Percentiles rank a stretch among this genome's conserved stretches.
phyloP scores from a whole-genome alignment of 64 coral and sea anemone genomes.

The Actinia tenebrosa region DNA sequence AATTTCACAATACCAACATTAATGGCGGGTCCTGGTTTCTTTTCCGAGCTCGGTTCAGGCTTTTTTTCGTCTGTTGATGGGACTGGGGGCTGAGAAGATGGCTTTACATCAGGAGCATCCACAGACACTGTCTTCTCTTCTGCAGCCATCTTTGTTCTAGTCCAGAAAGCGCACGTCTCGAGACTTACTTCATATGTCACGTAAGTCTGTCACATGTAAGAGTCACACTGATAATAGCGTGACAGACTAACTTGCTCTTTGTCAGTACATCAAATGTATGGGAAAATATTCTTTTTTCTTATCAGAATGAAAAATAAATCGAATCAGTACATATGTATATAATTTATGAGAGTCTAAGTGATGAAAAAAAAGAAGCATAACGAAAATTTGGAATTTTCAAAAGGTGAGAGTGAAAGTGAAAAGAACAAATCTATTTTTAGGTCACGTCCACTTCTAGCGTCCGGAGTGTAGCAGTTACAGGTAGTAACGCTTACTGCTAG shows the following conservation, averaged over 20 bases:
- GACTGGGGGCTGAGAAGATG: slow-evolving; percentile 1
- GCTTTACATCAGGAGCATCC: neutral
- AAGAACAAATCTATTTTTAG: too few relatives aligned
- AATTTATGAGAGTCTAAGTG: too few relatives aligned
- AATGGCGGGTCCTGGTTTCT: slow-evolving; percentile 65
- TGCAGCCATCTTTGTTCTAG: slow-evolving; percentile 10
- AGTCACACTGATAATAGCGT: neutral
- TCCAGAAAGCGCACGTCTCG: neutral
- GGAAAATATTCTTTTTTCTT: too few relatives aligned
- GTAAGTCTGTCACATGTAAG: neutral
- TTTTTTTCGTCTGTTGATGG: neutral
- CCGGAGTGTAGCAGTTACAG: too few relatives aligned
- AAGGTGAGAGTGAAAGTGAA: too few relatives aligned
- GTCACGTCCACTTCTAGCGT: too few relatives aligned
- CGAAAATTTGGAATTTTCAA: too few relatives aligned
- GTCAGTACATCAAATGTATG: too few relatives aligned
- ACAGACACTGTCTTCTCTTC: slow-evolving; percentile 2
- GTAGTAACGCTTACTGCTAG: too few relatives aligned
- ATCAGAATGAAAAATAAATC: too few relatives aligned
- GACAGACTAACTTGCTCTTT: neutral
- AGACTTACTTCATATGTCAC: neutral
- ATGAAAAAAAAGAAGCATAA: too few relatives aligned
- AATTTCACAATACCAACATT: slow-evolving; percentile 71
- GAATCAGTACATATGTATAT: too few relatives aligned
- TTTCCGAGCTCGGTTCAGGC: neutral